Base-by-base conservation (phyloP, 2,113 vertebrate species). In the Holacanthus passer region DNA sequence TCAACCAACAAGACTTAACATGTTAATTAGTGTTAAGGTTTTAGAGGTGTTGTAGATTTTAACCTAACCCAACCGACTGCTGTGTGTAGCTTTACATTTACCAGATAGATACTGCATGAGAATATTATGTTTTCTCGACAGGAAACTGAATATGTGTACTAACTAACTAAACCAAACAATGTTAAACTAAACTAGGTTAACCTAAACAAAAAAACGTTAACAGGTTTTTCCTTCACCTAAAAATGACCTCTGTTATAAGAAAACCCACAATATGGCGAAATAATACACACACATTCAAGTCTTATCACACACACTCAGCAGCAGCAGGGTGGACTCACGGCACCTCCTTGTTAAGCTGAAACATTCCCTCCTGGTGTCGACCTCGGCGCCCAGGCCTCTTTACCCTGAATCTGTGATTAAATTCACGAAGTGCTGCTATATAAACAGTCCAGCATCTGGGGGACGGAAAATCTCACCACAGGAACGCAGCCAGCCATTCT, bases 401-500 rank as follows among this genome's bases (percentile, higher is more conserved):
- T 71, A 86, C 85, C 83, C 84, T 31, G 67, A 78, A 90, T 89
- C 88, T 86, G 85, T 88, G 93, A 92, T 94, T 93, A 91, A 90
- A 91, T 88, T 93, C 91, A 91, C 90, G 93, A 93, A 91, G 93
- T 45, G 73, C 90, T 92, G 90, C 92, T 92, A 91, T 90, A 88
- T 91, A 94, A 94, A 94, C 91, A 93, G 87, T 87, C 87, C 89
- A 76, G 88, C 93, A 93, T 93, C 90, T 94, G 91, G 89, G 86
- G 86, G 84, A 90, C 43, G 88, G 88, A 92, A 94, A 92, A 86
- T 88, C 81, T 93, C 83, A 60, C 84, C 80, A 65, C 92, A 92
- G 92, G 93, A 93, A 91, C 86, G 81, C 85, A 63, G 88, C 88
- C 88, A 90, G 94, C 82, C 87, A 79, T 89, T 93, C 86, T 91